phyloP scores from a whole-genome alignment of 2,113 vertebrate genomes.

The Mus spicilegus region DNA sequence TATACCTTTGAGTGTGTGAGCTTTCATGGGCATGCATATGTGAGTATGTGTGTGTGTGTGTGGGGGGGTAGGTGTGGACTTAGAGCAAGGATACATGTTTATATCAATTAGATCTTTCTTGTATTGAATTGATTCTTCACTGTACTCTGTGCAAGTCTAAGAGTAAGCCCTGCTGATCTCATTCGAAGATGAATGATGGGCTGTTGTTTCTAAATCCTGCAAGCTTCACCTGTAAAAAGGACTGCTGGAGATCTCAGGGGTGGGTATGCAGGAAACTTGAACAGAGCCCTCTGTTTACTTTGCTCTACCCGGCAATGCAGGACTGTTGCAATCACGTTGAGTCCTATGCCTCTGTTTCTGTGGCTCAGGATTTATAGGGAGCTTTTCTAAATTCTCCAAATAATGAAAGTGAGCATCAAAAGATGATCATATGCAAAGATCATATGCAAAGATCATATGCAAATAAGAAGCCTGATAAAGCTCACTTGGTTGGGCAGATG shows the following conservation, averaged over 20 bases:
- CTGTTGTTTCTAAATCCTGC: not conserved
- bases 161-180: not conserved
- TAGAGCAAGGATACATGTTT: not conserved
- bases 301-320: not conserved
- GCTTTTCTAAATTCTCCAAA: not conserved
- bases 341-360: constrained; percentile 32
- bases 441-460: constrained; percentile 15
- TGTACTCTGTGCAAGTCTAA: not conserved
- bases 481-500: constrained; percentile 31
- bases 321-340: not conserved
- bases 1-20: not conserved
- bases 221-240: not conserved
- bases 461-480: constrained; percentile 52
- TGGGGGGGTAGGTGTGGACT: accelerated
- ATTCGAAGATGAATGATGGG: not conserved
- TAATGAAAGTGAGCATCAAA: not conserved
- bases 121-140: not conserved
- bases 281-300: too few species aligned
- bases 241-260: not conserved
- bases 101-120: not conserved
- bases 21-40: not conserved
- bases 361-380: not conserved
- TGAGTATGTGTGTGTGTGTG: too few species aligned
- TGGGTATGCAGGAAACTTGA: too few species aligned
- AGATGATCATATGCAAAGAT: not conserved